A percentile compares a stretch with the other conserved stretches of the same genome.
Evolutionary conservation across 1,140 invertebrate genomes (phyloP).

Genomic region (Hyles euphorbiae): DNA sequence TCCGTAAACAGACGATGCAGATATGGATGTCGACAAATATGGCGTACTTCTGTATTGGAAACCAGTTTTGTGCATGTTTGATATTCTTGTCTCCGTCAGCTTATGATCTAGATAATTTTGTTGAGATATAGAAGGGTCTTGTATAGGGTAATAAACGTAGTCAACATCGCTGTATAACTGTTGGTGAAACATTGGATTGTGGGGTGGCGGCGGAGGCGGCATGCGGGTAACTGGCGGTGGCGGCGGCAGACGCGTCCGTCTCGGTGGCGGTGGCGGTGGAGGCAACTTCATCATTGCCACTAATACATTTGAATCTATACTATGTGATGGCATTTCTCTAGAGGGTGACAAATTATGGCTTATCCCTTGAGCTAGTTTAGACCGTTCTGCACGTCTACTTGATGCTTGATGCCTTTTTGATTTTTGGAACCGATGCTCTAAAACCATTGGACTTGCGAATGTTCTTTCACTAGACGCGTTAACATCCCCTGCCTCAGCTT

Average conservation of each 20-base stretch:
- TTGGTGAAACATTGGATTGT: constrained; percentile 89
- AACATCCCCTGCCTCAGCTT: constrained; percentile 78
- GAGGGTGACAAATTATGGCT: constrained; percentile 53
- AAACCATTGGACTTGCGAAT: constrained; percentile 66
- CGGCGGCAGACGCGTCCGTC: constrained; percentile 72
- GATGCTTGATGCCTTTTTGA: constrained; percentile 66
- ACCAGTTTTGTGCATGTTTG: constrained; percentile 78
- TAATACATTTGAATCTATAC: constrained; percentile 74
- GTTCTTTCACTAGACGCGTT: constrained; percentile 59
- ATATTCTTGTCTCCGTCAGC: constrained; percentile 76
- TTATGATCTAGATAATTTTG: constrained; percentile 93
- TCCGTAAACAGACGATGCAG: constrained; percentile 81
- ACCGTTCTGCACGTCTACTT: constrained; percentile 59
- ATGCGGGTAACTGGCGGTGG: constrained; percentile 76
- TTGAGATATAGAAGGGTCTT: constrained; percentile 90
- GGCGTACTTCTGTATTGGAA: constrained; percentile 88
- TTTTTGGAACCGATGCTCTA: constrained; percentile 68
- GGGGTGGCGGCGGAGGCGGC: constrained; percentile 79
- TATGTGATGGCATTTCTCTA: constrained; percentile 43
- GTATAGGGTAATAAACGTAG: constrained; percentile 91
- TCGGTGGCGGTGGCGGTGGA: constrained; percentile 74
- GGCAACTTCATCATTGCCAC: constrained; percentile 78
- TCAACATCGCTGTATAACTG: constrained; percentile 92
- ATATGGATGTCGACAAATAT: constrained; percentile 80
- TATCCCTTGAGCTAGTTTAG: constrained; percentile 60